Percentiles rank a stretch among this genome's conserved stretches.
These are phyloP conservation scores for Cyrtodaria siliqua DNA, from an alignment of 2,888 invertebrate genomes.

Conservation along the genomic window DNA sequence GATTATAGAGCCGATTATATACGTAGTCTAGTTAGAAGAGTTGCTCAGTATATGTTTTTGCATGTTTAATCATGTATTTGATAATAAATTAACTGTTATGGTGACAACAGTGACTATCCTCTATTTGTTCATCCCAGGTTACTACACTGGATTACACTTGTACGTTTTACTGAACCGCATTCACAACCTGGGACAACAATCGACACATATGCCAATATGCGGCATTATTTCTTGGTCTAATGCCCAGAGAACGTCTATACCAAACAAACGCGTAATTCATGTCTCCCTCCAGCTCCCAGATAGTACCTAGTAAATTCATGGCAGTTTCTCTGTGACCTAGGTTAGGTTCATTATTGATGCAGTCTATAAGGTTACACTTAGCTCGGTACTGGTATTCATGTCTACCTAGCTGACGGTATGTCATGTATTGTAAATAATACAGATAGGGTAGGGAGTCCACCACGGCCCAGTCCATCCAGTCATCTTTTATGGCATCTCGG, in stretches of 20 bases:
- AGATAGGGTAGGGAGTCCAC: constrained; percentile 25
- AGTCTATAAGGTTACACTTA: neutral
- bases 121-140: no score
- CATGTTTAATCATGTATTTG: no score
- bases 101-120: no score
- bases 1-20: no score
- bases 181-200: no score
- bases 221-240: constrained; percentile 21
- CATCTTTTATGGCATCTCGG: neutral
- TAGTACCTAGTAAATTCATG: constrained; percentile 21
- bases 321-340: constrained; percentile 21
- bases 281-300: constrained; percentile 15
- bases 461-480: constrained; percentile 21
- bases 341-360: neutral
- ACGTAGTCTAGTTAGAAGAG: no score
- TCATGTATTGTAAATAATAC: constrained; percentile 25
- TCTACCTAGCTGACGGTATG: constrained; percentile 16
- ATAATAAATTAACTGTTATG: no score
- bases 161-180: no score
- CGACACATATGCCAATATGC: constrained; percentile 22
- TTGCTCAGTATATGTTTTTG: no score
- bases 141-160: no score
- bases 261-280: constrained; percentile 11
- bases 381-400: neutral
- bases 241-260: constrained; percentile 8